Evolutionary conservation across 35 echinoderm and acorn worm genomes (phyloP), one percentile per base, ranked within the genome.

Genomic region (Apostichopus parvimensis): DNA sequence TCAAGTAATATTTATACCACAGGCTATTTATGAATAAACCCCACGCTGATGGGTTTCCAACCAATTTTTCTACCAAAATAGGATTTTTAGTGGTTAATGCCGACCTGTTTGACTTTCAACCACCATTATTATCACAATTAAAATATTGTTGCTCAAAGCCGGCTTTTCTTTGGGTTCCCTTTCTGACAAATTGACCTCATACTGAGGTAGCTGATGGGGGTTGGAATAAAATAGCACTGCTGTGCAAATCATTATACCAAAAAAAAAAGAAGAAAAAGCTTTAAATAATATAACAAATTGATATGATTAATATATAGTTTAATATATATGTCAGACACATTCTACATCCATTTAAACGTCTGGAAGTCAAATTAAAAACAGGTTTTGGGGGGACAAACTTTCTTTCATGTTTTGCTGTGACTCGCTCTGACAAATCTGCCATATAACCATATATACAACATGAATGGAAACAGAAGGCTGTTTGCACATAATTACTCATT

Each of bases 171-270:
- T 68, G 64, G 64, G 64, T 14, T 3, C 64, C 64, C 64, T 68
- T 9, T 68, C 64, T 68, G 64, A 68, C 64, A 68, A 68, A 68
- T 68, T 68, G 64, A 68, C 64, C 64, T 18, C 64, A 68, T 68
- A 68, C 64, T 68, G 18, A 68, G 64, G 11, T 68, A 14, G 64
- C 64, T 68, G 64, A 68, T 18, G 64, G 64, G 64, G 64, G 64
- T 68, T 68, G 64, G 64, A 68, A 68, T 68, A 68, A 68, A 68
- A 68, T 68, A 68, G 64, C 64, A 68, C 64, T 68, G 64, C 64
- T 68, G 64, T 68, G 64, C 64, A 68, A 68, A 68, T 18, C 64
- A 68, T 68, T 68, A 68, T 68, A 45, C 34, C 34, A 45, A 45
- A 45, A 45, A 45, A 45, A 34, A 34, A 34, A 2, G 28, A 34